phyloP scores from a whole-genome alignment of 1,140 invertebrate species.

The Eriosoma lanigerum region DNA sequence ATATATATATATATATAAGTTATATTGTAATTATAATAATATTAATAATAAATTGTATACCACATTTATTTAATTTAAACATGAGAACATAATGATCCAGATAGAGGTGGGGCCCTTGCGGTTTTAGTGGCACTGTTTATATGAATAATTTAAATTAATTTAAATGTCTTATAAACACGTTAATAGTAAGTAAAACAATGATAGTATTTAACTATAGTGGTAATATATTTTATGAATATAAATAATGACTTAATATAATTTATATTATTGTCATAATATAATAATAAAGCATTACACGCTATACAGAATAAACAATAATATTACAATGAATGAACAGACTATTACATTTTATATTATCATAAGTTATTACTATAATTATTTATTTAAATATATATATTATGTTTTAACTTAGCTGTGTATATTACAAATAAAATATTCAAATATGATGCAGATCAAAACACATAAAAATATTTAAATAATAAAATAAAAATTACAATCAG shows the following conservation, averaged over 20 bases:
- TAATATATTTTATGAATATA: not conserved
- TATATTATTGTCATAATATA: not conserved
- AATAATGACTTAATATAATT: not conserved
- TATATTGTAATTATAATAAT: too few relatives aligned
- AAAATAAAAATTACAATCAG: not conserved
- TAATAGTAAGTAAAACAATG: too few relatives aligned
- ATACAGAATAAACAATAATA: not conserved
- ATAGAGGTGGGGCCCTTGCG: too few relatives aligned
- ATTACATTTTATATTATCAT: not conserved
- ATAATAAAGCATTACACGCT: not conserved
- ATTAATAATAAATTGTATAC: too few relatives aligned
- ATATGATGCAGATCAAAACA: slow-evolving; percentile 1
- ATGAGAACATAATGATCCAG: too few relatives aligned
- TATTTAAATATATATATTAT: not conserved
- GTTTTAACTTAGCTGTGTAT: not conserved
- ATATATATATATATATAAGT: too few relatives aligned
- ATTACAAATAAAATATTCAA: not conserved
- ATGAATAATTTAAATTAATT: too few relatives aligned
- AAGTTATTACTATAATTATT: too few relatives aligned
- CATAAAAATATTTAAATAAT: not conserved
- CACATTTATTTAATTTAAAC: too few relatives aligned
- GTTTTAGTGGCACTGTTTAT: too few relatives aligned
- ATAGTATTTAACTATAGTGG: too few relatives aligned
- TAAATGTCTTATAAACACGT: too few relatives aligned
- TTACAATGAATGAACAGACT: not conserved